Conservation (phyloP, 2,888 invertebrate species). For the Tetramorium bicarinatum region DNA sequence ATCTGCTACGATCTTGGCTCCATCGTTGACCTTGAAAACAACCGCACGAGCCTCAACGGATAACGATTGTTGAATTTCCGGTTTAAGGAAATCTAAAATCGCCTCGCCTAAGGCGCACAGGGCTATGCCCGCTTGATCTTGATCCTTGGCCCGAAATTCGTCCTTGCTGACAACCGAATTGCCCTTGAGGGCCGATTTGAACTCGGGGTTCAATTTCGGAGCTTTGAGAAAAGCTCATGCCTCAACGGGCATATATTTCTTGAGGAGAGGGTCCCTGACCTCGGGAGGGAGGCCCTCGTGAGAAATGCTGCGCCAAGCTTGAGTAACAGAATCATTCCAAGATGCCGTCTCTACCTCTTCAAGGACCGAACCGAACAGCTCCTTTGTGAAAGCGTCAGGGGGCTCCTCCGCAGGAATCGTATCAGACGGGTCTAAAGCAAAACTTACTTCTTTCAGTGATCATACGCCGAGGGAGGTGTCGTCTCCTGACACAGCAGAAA, state of each 20-base stretch:
- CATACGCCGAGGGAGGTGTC: too few relatives aligned
- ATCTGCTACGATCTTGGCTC: neutral
- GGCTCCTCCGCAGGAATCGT: neutral
- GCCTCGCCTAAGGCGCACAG: neutral
- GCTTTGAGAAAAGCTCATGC: neutral
- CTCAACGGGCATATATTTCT: neutral
- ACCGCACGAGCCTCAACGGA: neutral
- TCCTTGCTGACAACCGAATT: neutral
- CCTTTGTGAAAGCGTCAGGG: neutral
- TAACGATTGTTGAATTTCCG: neutral
- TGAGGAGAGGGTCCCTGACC: neutral
- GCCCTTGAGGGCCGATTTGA: neutral
- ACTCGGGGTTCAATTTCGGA: neutral
- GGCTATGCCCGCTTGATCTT: neutral
- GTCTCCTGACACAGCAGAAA: neutral
- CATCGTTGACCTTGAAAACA: neutral
- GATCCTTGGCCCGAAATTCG: neutral
- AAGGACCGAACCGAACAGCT: neutral
- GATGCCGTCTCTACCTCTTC: neutral
- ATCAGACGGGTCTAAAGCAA: neutral
- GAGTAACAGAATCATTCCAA: neutral
- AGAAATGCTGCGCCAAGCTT: neutral
- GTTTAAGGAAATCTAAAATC: neutral
- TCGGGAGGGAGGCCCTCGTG: neutral
- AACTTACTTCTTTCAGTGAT: neutral